Base-by-base conservation (phyloP, 2,113 vertebrate genomes). In the Artemisiospiza belli region DNA sequence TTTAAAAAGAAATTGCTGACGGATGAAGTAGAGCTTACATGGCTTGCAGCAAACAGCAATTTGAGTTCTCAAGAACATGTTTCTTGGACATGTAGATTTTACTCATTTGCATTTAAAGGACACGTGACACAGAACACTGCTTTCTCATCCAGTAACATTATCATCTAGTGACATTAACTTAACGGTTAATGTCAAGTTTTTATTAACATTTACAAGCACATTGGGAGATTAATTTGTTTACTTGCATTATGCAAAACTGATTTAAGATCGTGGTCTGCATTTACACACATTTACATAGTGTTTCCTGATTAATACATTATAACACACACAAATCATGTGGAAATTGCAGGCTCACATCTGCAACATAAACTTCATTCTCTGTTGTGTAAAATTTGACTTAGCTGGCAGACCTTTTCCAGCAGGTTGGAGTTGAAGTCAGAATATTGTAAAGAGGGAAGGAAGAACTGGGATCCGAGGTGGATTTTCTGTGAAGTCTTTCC, bases 221-320 rank as follows among this genome's bases (percentile, higher is more conserved):
- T 88, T 87, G 90, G 83, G 91, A 91, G 83, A 95, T 86, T 93
- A 95, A 87, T 96, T 93, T 97, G 94, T 96, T 97, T 96, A 90
- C 80, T 93, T 95, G 55, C 39, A 86, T 96, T 93, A 95, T 95
- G 91, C 78, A 96, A 96, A 96, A 89, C 59, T 79, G 91, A 94
- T 93, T 95, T 93, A 95, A 84, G 86, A 88, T 91, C 0, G 0
- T 83, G 82, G 57, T 72, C 93, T 94, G 59, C 93, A 93, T 96
- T 97, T 94, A 86, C 67, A 93, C 72, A 92, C 80, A 92, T 96
- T 96, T 95, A 91, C 89, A 83, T 94, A 90, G 67, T 37, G 68
- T 91, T 82, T 94, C 92, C 76, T 87, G 82, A 92, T 94, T 87
- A 95, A 91, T 67, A 77, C 75, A 66, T 89, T 87, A 68, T 69